Base-by-base conservation (phyloP, 2,888 invertebrate species). In the Ormyrus pomaceus region DNA sequence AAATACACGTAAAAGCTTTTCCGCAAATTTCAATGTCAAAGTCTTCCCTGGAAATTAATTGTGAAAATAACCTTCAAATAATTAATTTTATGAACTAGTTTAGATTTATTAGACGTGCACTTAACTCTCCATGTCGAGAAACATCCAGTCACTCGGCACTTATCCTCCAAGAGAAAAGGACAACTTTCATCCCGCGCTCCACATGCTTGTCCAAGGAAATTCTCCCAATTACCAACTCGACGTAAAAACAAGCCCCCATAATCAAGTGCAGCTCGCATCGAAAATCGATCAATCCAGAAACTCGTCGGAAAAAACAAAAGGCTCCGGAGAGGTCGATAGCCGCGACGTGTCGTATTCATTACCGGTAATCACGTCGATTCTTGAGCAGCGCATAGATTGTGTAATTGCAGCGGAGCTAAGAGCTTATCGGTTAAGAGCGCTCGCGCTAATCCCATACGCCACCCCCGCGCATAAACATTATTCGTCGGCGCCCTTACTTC, bases 331-430 rank as follows among this genome's bases (percentile, higher is more conserved):
- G 46, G n/a, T 75, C 55, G 65, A 74, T 66, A 19, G 55, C 9
- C 6, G n/a, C 69, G 51, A 34, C 5, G 62, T 46, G 73, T 65
- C 50, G 62, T 84, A 85, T 85, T 84, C 85, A 85, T 87, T 87
- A 86, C 81, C 84, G 85, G 84, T 86, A 86, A 87, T 88, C 84
- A 9, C 56, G 86, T 85, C 86, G 86, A 86, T 87, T 84, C 82
- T 82, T 50, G 77, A 82, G 81, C 8, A 86, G 86, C 86, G 77
- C n/a, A 19, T 8, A 86, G 86, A 87, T 88, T 87, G 87, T 87
- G 86, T 87, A 87, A 88, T 88, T 87, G 85, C 83, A 74, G 77
- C 9, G 83, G 83, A 84, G 85, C 13, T 11, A 50, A n/a, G 53
- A 82, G 85, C 83, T 87, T 87, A 86, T 87, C 86, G 84, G 81